A percentile compares a stretch with the other conserved stretches of the same genome.
Evolutionary conservation across 2,113 vertebrate genomes (phyloP).

Genomic region (Rallus limicola): DNA sequence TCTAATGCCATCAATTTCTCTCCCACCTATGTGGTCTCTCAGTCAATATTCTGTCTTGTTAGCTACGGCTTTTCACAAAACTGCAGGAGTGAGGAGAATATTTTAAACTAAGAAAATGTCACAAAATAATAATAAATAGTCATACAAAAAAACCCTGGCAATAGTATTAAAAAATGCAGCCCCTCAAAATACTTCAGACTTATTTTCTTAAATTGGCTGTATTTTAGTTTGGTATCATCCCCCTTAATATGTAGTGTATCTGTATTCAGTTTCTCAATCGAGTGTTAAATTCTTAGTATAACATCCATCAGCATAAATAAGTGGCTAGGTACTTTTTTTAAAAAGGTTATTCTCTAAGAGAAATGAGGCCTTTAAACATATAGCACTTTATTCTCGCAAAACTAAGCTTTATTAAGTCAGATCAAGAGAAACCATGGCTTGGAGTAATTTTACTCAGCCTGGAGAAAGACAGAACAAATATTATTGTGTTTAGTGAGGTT

Average conservation of each 20-base stretch:
- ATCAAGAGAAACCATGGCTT: background rate
- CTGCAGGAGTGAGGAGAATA: background rate
- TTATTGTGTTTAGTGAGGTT: background rate
- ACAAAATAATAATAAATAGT: background rate
- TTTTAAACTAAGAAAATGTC: background rate
- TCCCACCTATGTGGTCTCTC: background rate
- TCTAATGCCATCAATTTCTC: background rate
- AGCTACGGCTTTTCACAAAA: background rate
- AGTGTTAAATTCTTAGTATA: background rate
- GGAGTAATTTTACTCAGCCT: background rate
- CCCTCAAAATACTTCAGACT: background rate
- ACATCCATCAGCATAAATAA: background rate
- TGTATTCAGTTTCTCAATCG: background rate
- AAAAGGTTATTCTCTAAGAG: background rate
- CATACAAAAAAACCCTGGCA: background rate
- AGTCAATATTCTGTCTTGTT: conserved; percentile 20
- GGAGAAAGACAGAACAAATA: background rate
- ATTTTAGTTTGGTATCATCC: background rate
- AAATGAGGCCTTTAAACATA: background rate
- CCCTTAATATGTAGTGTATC: background rate
- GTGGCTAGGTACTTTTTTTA: background rate
- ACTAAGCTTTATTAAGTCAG: background rate
- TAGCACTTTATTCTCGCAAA: background rate
- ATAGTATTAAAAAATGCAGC: background rate
- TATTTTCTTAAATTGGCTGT: background rate